Conservation (phyloP, 2,113 vertebrate species). For the Machaerirhynchus nigripectus region DNA sequence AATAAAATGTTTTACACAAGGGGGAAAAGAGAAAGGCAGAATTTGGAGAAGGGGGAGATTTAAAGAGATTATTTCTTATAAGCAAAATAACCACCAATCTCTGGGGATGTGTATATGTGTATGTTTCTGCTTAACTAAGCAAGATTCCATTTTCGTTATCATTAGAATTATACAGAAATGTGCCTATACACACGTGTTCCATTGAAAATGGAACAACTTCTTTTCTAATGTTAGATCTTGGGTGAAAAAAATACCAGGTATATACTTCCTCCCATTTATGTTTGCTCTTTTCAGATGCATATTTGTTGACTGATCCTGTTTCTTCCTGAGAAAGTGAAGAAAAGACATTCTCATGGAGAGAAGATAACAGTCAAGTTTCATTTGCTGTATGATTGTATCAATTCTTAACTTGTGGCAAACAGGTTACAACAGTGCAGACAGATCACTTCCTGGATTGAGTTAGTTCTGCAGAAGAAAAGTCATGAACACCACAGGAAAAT, state of each 20-base stretch:
- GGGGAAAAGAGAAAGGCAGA: not conserved
- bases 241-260: rapidly evolving
- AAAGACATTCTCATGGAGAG: not conserved
- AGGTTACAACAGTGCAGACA: not conserved
- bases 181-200: not conserved
- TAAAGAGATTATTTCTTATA: not conserved
- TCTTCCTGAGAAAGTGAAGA: not conserved
- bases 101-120: not conserved
- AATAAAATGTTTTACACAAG: not conserved
- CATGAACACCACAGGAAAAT: not conserved
- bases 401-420: not conserved
- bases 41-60: not conserved
- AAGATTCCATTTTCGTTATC: not conserved
- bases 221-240: not conserved
- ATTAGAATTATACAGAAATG: not conserved
- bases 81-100: not conserved
- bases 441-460: not conserved
- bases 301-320: not conserved
- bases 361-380: not conserved
- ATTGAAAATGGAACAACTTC: not conserved
- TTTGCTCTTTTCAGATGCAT: not conserved
- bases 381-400: not conserved
- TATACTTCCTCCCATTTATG: not conserved
- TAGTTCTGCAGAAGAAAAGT: not conserved
- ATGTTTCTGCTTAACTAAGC: not conserved